These are phyloP conservation scores for Lethocerus indicus DNA, from an alignment of 1,140 invertebrate genomes.

Conservation along the genomic window DNA sequence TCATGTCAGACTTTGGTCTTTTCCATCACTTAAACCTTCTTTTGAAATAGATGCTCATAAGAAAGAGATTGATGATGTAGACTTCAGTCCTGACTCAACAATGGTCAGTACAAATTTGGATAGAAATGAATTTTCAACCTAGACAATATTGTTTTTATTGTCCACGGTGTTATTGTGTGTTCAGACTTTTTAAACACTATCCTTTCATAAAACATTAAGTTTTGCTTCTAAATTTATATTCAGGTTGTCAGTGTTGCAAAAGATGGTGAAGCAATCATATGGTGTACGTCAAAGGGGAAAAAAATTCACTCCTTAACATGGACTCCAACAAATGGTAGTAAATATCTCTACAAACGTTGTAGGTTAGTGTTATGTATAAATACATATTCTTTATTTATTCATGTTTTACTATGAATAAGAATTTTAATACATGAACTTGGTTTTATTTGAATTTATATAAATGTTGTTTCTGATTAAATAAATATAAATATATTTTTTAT, in stretches of 20 bases:
- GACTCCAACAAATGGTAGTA: slow-evolving; percentile 28
- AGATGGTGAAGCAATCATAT: slow-evolving; percentile 65
- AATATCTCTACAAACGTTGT: slow-evolving; percentile 21
- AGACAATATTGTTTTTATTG: no score
- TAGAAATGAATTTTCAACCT: no score
- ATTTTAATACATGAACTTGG: neutral
- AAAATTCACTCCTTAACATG: slow-evolving; percentile 54
- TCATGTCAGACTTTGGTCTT: slow-evolving; percentile 71
- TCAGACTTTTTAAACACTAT: no score
- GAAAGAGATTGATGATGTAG: slow-evolving; percentile 81
- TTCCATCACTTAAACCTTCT: slow-evolving; percentile 35
- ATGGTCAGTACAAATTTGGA: slow-evolving; percentile 28
- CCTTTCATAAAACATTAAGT: no score
- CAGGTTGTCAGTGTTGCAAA: slow-evolving; percentile 69
- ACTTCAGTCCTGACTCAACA: slow-evolving; percentile 63
- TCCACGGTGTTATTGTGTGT: no score
- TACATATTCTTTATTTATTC: slow-evolving; percentile 3
- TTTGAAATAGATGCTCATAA: slow-evolving; percentile 52
- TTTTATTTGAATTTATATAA: neutral
- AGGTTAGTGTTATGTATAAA: slow-evolving; percentile 19
- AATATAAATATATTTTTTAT: neutral
- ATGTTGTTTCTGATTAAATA: neutral
- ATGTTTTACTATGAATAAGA: neutral
- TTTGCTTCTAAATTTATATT: neutral
- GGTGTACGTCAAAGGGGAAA: slow-evolving; percentile 47